Percentiles rank a stretch among this genome's conserved stretches.
Evolutionary conservation across 2,113 vertebrate species (phyloP).

Genomic region (Mesoclemmys tuberculata): DNA sequence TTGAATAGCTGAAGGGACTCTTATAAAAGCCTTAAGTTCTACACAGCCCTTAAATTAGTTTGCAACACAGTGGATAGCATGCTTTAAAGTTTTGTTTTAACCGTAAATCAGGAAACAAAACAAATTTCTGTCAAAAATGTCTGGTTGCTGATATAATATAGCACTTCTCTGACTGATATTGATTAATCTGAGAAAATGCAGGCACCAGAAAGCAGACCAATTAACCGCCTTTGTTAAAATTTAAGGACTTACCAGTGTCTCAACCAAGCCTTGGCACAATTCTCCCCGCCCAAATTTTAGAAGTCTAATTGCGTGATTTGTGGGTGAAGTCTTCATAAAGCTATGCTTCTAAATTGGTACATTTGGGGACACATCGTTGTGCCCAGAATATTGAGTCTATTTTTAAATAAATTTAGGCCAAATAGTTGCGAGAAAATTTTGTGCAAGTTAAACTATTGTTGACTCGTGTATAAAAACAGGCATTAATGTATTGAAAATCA

Average conservation of each 20-base stretch:
- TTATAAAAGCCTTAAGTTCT: background rate
- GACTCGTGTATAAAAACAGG: background rate
- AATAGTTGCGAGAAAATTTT: background rate
- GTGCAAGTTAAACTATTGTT: background rate
- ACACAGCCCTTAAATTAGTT: background rate
- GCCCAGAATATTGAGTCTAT: background rate
- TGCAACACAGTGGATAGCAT: background rate
- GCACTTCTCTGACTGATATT: background rate
- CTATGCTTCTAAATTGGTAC: background rate
- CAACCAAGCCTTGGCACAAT: background rate
- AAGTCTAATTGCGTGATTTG: background rate
- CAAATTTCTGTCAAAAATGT: background rate
- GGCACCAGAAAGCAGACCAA: background rate
- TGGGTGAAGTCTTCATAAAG: background rate
- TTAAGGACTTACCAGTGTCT: background rate
- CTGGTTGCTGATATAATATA: background rate
- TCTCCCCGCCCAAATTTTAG: background rate
- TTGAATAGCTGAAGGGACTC: background rate
- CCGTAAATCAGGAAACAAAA: background rate
- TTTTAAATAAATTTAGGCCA: background rate
- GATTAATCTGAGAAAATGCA: background rate
- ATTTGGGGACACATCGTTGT: background rate
- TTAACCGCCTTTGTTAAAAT: background rate
- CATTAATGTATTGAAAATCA: background rate
- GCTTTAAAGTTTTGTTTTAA: background rate